Evolutionary conservation across 64 coral and sea anemone genomes (phyloP).

Genomic region (Stylophora pistillata): DNA sequence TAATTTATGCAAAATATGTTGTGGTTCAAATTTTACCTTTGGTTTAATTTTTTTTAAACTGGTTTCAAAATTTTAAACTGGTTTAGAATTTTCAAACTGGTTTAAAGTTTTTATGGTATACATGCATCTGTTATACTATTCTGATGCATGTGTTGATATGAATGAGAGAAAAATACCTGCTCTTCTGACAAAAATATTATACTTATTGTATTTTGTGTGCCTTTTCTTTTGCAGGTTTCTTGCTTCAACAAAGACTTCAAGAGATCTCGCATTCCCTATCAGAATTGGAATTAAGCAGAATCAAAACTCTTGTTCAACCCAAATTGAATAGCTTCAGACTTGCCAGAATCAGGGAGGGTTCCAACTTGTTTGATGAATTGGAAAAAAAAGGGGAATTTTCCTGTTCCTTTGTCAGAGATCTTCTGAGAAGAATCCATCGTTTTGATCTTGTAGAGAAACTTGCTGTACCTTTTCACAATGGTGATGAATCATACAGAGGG

Average conservation of each 20-base stretch:
- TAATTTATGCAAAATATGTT: too few relatives aligned
- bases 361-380: slow-evolving; percentile 12
- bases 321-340: not conserved
- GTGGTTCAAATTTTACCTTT: too few relatives aligned
- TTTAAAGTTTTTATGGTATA: too few relatives aligned
- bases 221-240: not conserved
- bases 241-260: not conserved
- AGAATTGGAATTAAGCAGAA: not conserved
- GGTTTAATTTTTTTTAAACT: too few relatives aligned
- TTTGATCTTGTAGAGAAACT: slow-evolving; percentile 36
- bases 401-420: not conserved
- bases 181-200: too few relatives aligned
- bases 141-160: too few relatives aligned
- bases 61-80: too few relatives aligned
- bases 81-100: too few relatives aligned
- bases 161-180: not conserved
- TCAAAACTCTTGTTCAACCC: not conserved
- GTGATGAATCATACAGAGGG: not conserved
- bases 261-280: slow-evolving; percentile 19
- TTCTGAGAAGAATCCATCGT: slow-evolving; percentile 5
- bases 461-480: not conserved
- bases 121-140: too few relatives aligned
- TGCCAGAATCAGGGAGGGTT: not conserved
- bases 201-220: too few relatives aligned
- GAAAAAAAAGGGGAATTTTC: not conserved